Conservation (phyloP, 1,140 invertebrate species). For the Cryptotermes secundus region DNA sequence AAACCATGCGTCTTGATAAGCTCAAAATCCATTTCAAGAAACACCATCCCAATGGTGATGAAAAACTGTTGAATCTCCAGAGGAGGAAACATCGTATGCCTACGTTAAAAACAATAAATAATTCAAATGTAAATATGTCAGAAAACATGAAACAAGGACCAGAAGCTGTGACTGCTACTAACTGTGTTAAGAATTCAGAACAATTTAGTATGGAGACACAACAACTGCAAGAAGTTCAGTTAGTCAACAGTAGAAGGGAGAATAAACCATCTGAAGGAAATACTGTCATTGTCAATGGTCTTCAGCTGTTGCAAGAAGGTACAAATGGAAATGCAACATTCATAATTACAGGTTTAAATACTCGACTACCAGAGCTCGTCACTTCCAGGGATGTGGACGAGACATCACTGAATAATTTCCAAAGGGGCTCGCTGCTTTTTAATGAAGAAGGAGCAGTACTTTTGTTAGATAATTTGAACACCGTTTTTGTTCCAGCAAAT, state of each 20-base stretch:
- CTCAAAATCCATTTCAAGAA: constrained; percentile 54
- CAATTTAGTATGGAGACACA: neutral
- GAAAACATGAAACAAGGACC: neutral
- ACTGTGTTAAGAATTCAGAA: neutral
- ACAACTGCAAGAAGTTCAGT: neutral
- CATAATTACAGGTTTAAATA: constrained; percentile 1
- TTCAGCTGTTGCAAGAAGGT: neutral
- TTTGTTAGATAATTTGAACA: neutral
- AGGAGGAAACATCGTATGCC: constrained; percentile 4
- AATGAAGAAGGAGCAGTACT: constrained; percentile 1
- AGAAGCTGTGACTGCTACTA: neutral
- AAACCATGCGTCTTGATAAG: constrained; percentile 56
- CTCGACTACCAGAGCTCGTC: neutral
- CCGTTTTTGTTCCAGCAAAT: neutral
- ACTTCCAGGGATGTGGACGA: neutral
- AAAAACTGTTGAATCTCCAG: neutral
- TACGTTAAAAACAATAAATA: neutral
- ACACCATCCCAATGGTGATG: constrained; percentile 44
- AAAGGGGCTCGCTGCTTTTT: neutral
- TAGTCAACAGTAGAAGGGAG: neutral
- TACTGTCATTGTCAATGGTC: neutral
- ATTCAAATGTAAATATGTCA: neutral
- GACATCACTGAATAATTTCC: neutral
- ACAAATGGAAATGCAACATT: neutral
- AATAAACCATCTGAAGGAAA: neutral